Evolutionary conservation across 2,888 invertebrate species (phyloP), one percentile per base, ranked within the genome.

Genomic region (Dinocampus coccinellae): DNA sequence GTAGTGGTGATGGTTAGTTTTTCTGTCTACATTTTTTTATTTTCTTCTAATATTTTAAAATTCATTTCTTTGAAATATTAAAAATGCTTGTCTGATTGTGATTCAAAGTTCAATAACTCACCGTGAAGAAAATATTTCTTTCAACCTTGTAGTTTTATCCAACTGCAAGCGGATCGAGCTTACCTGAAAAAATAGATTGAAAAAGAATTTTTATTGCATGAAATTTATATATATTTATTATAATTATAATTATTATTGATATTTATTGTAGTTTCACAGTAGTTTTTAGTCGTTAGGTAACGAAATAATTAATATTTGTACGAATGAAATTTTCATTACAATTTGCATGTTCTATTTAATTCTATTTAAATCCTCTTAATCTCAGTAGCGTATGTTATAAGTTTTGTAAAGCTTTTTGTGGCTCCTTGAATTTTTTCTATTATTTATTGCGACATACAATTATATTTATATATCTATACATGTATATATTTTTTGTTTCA

Each of bases 311-410:
- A n/a, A 16, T 29, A 42, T 16, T 26, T 16, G 20, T 11, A 24
- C 24, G 26, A 36, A 57, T 66, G 39, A 26, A 36, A 39, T 36
- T 66, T 36, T 57, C 65, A 26, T 66, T 66, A 52, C 33, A 57
- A 24, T 55, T 57, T 57, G 65, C 39, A 66, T 66, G 39, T 16
- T 7, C 2, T 16, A 47, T 47, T 47, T 47, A 47, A 47, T 16
- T n/a, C n/a, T n/a, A 47, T 16, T 47, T 16, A 1, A 47, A 47
- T 47, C 47, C 47, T 47, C 47, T 47, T 47, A 47, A 47, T 16
- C 0, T 47, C 4, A 1, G 16, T 16, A 16, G 47, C 47, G 47
- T 16, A 47, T 47, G 47, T n/a, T 47, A n/a, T 16, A 2, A 47
- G 47, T 20, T 47, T 16, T 39, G n/a, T n/a, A n/a, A 13, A 39